Conservation (phyloP, 2,888 invertebrate species). For the Dicyrtoma fusca region DNA sequence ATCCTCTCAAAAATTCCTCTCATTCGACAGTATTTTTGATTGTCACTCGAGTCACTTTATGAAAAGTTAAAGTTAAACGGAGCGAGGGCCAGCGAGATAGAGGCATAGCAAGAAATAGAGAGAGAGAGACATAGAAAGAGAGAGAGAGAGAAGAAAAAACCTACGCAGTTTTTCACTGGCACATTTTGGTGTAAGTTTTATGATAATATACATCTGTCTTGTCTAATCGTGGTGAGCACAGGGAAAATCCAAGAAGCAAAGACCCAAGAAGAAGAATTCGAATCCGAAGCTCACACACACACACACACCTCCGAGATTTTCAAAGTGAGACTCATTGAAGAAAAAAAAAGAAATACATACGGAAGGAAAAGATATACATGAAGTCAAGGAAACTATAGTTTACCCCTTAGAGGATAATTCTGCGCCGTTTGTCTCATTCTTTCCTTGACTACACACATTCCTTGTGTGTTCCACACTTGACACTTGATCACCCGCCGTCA, state of each 20-base stretch:
- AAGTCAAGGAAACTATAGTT: conserved; percentile 1
- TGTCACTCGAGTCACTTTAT: conserved; percentile 5
- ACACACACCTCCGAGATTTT: background rate
- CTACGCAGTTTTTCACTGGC: background rate
- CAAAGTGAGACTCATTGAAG: background rate
- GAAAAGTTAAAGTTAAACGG: conserved; percentile 7
- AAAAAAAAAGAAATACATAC: background rate
- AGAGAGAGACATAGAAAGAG: conserved; percentile 9
- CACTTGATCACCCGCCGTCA: conserved; percentile 31
- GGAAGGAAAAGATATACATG: conserved; percentile 2
- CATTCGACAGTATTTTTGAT: background rate
- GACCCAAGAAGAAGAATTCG: too few species aligned
- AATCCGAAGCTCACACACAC: background rate
- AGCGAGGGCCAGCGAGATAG: background rate
- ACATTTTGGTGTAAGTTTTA: background rate
- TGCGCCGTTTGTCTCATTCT: conserved; percentile 24
- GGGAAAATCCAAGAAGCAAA: too few species aligned
- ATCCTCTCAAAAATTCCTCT: conserved; percentile 2
- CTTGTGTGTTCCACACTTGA: conserved; percentile 35
- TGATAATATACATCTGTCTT: conserved; percentile 4
- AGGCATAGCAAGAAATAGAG: too few species aligned
- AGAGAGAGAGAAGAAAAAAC: conserved; percentile 2
- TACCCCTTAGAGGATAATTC: conserved; percentile 27
- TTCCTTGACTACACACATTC: conserved; percentile 15
- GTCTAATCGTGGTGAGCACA: background rate